Percentiles rank a stretch among this genome's conserved stretches.
Evolutionary conservation across 1,140 invertebrate species (phyloP).

Genomic region (Zelostemma sp.): DNA sequence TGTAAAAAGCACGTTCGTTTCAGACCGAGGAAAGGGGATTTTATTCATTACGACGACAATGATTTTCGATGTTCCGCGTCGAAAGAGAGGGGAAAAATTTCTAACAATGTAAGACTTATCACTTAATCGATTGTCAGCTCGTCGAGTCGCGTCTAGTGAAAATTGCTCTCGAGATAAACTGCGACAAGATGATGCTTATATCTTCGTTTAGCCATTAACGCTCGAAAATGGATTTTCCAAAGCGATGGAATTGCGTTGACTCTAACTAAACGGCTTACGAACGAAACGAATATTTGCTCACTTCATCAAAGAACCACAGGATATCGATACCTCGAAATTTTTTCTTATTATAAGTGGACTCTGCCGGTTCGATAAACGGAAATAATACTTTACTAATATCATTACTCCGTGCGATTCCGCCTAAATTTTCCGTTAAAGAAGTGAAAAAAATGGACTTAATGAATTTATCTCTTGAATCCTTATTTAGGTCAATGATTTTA

Average conservation of each 20-base stretch:
- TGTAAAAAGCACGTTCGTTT: background rate
- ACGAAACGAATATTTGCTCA: conserved; percentile 12
- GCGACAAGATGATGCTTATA: conserved; percentile 37
- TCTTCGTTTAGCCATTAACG: conserved; percentile 45
- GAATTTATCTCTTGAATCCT: background rate
- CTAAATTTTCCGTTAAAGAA: too few species aligned
- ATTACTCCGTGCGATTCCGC: too few species aligned
- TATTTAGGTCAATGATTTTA: background rate
- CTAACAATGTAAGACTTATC: conserved; percentile 37
- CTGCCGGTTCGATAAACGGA: background rate
- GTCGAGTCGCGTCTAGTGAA: conserved; percentile 19
- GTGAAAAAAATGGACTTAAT: too few species aligned
- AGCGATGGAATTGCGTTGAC: conserved; percentile 28
- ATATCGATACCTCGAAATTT: conserved; percentile 17
- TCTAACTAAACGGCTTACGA: conserved; percentile 28
- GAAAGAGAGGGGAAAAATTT: conserved; percentile 23
- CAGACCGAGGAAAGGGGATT: background rate
- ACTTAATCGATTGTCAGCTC: conserved; percentile 39
- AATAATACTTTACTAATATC: background rate
- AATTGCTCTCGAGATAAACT: conserved; percentile 41
- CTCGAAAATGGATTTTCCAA: conserved; percentile 42
- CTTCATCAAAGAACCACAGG: conserved; percentile 6
- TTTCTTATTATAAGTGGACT: background rate
- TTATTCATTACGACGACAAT: conserved; percentile 21
- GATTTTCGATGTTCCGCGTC: conserved; percentile 18